Evolutionary conservation across 2,888 invertebrate species (phyloP), one percentile per base, ranked within the genome.

Genomic region (Lottia scabra): DNA sequence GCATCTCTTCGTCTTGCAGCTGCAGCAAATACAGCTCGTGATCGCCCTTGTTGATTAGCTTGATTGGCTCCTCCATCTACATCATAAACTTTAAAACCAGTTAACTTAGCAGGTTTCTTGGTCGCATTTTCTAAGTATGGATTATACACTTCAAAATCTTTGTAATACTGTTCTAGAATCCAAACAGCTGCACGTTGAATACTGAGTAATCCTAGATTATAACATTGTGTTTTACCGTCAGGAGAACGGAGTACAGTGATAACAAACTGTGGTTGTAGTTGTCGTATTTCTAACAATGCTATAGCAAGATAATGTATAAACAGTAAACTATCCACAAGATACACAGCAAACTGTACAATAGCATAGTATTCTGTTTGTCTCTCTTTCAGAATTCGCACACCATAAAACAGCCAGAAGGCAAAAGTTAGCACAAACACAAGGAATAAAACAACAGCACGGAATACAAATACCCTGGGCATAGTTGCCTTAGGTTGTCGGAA

Each of bases 341-440:
- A 96, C 27, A 95, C 95, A 43, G 98, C 96, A 87, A 97, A 99
- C 70, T 94, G 94, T 38, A 99, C 97, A 85, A 98, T 91, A 27
- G 94, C 94, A 88, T 95, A 94, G 88, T 97, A 97, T 19, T 85
- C 81, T 13, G 69, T 71, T 27, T 82, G 79, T 19, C 85, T 85
- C 70, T 89, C 88, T 70, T 91, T 89, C 73, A 91, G 84, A 64
- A 92, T 90, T 90, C 98, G 96, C 68, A 98, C 97, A 84, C 96
- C 94, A 89, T 98, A 99, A 91, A 99, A 99, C 23, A 99, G 91
- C 99, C 99, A 99, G 91, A 97, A 99, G 5, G 98, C 95, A 90
- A 98, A 97, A 77, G 95, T 95, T 89, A 98, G 95, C 16, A 99
- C 93, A 62, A 97, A 93, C 48, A 97, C 93, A 70, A 98, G 92